phyloP scores from a whole-genome alignment of 1,140 invertebrate species.

The Wasmannia auropunctata region DNA sequence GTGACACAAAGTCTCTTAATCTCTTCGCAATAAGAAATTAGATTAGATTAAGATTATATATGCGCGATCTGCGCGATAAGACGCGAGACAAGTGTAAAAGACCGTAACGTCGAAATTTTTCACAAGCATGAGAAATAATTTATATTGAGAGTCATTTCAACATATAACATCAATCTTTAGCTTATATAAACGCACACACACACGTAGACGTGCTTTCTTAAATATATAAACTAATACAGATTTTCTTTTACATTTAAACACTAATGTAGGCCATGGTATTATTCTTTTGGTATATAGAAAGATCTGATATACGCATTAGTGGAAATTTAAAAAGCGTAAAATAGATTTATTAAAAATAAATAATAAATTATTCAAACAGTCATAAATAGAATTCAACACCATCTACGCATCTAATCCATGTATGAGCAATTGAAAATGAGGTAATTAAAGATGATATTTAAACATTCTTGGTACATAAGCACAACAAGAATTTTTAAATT shows the following conservation, averaged over 20 bases:
- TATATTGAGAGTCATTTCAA: constrained; percentile 14
- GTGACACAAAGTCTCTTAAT: neutral
- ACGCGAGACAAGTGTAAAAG: constrained; percentile 23
- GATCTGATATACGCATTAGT: constrained; percentile 65
- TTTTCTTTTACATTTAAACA: constrained; percentile 72
- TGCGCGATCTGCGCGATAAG: too few species aligned
- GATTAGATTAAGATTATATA: constrained; percentile 11
- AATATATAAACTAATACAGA: constrained; percentile 59
- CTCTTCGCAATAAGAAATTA: constrained; percentile 5
- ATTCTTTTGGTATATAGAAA: constrained; percentile 71
- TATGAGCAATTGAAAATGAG: neutral
- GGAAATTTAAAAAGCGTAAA: neutral
- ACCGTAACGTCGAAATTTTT: constrained; percentile 28
- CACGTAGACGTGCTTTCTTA: constrained; percentile 42
- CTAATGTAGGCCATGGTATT: constrained; percentile 79
- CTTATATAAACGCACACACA: constrained; percentile 48
- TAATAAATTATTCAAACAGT: neutral
- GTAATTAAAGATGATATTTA: neutral
- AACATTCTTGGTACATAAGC: neutral
- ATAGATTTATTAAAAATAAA: neutral
- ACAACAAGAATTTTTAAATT: neutral
- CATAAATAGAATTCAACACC: neutral
- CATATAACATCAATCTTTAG: constrained; percentile 61
- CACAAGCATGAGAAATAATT: constrained; percentile 55
- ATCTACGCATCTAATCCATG: neutral